Evolutionary conservation across 2,113 vertebrate genomes (phyloP), one percentile per base, ranked within the genome.

Genomic region (Rhinoderma darwinii): DNA sequence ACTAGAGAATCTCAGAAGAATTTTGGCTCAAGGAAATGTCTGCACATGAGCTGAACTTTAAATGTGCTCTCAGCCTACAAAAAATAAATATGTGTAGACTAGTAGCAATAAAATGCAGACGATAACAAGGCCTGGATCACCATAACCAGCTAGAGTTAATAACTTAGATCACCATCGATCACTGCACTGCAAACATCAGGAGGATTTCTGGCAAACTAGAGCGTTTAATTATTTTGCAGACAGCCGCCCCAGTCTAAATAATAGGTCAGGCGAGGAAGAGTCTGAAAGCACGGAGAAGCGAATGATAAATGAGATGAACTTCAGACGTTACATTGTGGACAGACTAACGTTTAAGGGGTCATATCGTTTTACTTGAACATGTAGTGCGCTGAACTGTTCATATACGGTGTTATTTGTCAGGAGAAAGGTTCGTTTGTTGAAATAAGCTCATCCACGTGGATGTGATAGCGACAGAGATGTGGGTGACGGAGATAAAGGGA

Each of bases 191-290:
- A 15, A 14, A 39, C 44, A 30, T 43, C 82, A 72, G 44, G 80
- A 66, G 61, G 82, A 66, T 20, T 11, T 22, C 81, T 43, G 18
- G 20, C 27, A 72, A 72, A 15, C 56, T 6, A 50, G 41, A 4
- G 10, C 15, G 30, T 1, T 84, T 35, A 73, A 84, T 84, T 54
- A 84, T 54, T 72, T 10, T 32, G 66, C 82, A 73, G 82, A 35
- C 17, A 51, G 63, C 63, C 27, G 63, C 18, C 17, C 10, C 39
- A 25, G 61, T 22, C 63, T 72, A 11, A 9, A 25, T 47, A 41
- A 51, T 47, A 83, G 68, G 82, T 73, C 66, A n/a, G 47, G 32
- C 18, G 17, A n/a, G 3, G 82, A 17, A n/a, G 20, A n/a, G 81
- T 30, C 44, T 35, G 18, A 14, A 37, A 72, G 43, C n/a, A 32